Base-by-base conservation (phyloP, 2,797 vertebrate species). In the Heteromormyrus szaboi region DNA sequence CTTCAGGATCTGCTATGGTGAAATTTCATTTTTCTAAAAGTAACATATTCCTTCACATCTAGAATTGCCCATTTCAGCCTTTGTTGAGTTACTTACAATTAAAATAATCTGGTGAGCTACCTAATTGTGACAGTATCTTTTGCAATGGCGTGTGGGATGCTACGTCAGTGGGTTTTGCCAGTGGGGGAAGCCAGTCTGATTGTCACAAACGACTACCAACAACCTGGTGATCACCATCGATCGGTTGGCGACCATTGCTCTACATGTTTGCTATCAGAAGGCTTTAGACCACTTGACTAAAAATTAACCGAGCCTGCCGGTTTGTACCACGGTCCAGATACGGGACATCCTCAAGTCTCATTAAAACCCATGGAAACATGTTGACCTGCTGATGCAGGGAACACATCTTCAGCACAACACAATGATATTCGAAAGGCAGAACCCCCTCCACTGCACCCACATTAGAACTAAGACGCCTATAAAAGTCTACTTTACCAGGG, bases 401-500 rank as follows among this genome's bases (percentile, higher is more conserved):
- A 19, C 33, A 81, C 68, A 19, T 37, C 29, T 22, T 81, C 76
- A n/a, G 76, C 37, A 79, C 41, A 41, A 19, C 72, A 41, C 72
- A 41, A 41, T 76, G 17, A 68, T 37, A 14, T 72, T 37, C 4
- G 0, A 37, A 14, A 37, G 1, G 9, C 4, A 29, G 48, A 37
- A 81, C 1, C 37, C 76, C 14, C 19, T 6, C 6, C 53, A 51
- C 83, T 33, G 65, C 65, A 33, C 25, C 48, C 25, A 2, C 83
- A 46, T 46, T 56, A 19, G 33, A 29, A 29, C 33, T 59, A 0
- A 90, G 1, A 68, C 89, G 88, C 29, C 22, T 6, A 88, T 51
- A 3, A 89, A 90, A 84, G 46, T 29, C 37, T 44, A 14, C 94
- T 97, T 97, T 96, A 99, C 98, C 97, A 99, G 93, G 7, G 98